These are phyloP conservation scores for Dolichomitus sp. DNA, from an alignment of 2,888 invertebrate species.

Conservation along the genomic window DNA sequence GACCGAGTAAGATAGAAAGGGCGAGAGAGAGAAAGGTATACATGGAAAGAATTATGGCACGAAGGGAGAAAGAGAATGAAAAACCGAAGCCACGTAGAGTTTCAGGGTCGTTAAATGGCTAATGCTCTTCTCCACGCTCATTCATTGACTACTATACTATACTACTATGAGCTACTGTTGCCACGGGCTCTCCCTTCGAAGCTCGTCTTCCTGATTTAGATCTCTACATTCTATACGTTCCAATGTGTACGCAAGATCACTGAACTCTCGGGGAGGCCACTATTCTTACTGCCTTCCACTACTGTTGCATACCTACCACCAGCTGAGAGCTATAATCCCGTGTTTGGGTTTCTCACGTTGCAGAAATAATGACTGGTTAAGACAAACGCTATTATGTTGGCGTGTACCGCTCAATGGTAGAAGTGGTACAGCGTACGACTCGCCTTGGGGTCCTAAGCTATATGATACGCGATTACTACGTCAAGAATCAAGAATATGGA, in stretches of 20 bases:
- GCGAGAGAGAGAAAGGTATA: conserved; percentile 11
- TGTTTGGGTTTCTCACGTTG: conserved; percentile 36
- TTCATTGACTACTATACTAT: conserved; percentile 44
- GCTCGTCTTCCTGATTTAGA: conserved; percentile 48
- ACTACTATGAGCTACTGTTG: conserved; percentile 23
- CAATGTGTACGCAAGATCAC: conserved; percentile 30
- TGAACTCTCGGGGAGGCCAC: conserved; percentile 16
- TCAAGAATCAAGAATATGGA: not conserved
- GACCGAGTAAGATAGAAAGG: conserved; percentile 32
- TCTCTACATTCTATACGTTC: conserved; percentile 18
- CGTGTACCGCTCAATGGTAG: not conserved
- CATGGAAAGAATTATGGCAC: conserved; percentile 28
- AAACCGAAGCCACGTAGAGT: conserved; percentile 14
- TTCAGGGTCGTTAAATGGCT: conserved; percentile 55
- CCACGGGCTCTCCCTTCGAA: conserved; percentile 10
- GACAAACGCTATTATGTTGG: conserved; percentile 1
- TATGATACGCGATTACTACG: not conserved
- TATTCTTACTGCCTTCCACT: not conserved
- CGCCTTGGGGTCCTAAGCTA: not conserved
- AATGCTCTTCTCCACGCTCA: conserved; percentile 43
- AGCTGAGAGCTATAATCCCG: conserved; percentile 37
- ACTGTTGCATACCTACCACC: conserved; percentile 10
- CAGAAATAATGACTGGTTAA: conserved; percentile 48
- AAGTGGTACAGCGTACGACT: conserved; percentile 13
- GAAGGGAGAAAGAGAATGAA: conserved; percentile 16